A percentile compares a stretch with the other conserved stretches of the same genome.
Conservation (phyloP, 2,113 vertebrate genomes). For the Anas platyrhynchos region DNA sequence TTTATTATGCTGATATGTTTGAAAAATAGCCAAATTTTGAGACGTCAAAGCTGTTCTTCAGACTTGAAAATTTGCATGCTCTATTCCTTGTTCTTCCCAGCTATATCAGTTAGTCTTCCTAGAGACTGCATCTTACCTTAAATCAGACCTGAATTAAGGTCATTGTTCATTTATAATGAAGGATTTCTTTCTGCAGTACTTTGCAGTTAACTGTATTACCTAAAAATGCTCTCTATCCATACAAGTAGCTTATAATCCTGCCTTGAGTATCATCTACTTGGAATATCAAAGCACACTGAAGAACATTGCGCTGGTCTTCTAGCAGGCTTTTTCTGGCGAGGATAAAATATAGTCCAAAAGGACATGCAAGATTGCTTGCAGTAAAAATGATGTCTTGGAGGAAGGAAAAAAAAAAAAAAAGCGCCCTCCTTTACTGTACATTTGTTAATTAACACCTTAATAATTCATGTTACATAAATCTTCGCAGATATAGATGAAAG, state of each 20-base stretch:
- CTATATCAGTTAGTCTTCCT: background rate
- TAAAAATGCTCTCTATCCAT: background rate
- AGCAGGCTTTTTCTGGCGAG: background rate
- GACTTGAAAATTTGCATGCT: background rate
- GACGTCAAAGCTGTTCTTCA: background rate
- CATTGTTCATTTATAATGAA: background rate
- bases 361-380: constrained; percentile 15
- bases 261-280: background rate
- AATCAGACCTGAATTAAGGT: background rate
- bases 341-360: background rate
- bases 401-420: background rate
- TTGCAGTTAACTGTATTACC: background rate
- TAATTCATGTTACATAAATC: constrained; percentile 51
- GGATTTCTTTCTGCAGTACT: background rate
- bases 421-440: background rate
- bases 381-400: constrained; percentile 2
- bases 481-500: constrained; percentile 45
- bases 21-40: background rate
- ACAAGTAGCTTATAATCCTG: background rate
- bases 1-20: background rate
- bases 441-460: constrained; percentile 64
- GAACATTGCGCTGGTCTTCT: background rate
- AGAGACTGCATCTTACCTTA: background rate
- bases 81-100: background rate
- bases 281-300: background rate